These are phyloP conservation scores for Plectropomus leopardus DNA, from an alignment of 2,113 vertebrate species.

Conservation along the genomic window DNA sequence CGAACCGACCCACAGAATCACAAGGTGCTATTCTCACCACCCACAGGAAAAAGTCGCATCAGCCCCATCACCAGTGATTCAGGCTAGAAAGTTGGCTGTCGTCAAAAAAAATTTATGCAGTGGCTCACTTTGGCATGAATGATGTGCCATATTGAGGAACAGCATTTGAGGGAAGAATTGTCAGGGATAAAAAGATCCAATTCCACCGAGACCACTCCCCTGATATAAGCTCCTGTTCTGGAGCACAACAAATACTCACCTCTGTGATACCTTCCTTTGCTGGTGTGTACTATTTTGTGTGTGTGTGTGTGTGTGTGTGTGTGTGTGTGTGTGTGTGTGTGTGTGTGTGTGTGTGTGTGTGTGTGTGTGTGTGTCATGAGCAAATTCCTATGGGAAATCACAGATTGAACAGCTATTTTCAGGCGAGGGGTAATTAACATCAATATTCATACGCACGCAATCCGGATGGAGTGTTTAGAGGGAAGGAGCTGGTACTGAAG, in stretches of 20 bases:
- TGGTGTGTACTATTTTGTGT: background rate
- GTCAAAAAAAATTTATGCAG: constrained; percentile 46
- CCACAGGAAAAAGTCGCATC: constrained; percentile 39
- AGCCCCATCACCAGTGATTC: constrained; percentile 47
- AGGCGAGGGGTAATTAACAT: constrained; percentile 74
- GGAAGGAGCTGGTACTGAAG: constrained; percentile 23
- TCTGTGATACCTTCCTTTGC: constrained; percentile 18
- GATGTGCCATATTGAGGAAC: constrained; percentile 29
- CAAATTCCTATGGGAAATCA: constrained; percentile 66
- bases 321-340: constrained; percentile 19
- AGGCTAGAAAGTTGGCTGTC: constrained; percentile 38
- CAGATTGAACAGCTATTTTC: constrained; percentile 72
- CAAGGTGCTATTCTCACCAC: constrained; percentile 56
- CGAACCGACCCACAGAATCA: constrained; percentile 46
- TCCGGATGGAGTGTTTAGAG: constrained; percentile 34
- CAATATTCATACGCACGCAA: constrained; percentile 76
- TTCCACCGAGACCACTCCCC: constrained; percentile 39
- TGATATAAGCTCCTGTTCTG: constrained; percentile 55
- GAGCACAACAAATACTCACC: constrained; percentile 51
- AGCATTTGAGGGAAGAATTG: constrained; percentile 36
- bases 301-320: background rate
- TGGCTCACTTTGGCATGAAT: constrained; percentile 38
- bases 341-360: constrained; percentile 9
- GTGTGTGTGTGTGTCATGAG: constrained; percentile 38
- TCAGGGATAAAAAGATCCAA: constrained; percentile 38